Evolutionary conservation across 2,113 vertebrate species (phyloP).

Genomic region (Gambusia holbrooki): DNA sequence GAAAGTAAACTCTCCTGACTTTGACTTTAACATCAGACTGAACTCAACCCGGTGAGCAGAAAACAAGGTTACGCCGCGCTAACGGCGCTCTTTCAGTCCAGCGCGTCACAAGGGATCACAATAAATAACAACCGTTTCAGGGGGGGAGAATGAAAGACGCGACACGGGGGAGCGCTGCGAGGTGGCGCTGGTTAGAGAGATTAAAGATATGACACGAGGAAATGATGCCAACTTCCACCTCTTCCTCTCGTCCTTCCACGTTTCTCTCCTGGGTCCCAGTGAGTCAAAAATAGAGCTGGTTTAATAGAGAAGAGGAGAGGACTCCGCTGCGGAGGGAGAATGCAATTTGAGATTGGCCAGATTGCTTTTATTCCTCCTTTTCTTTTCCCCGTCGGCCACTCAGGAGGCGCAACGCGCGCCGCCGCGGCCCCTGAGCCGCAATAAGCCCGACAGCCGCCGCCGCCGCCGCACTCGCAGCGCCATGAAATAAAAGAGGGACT

Average conservation of each 20-base stretch:
- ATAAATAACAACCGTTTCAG: conserved; percentile 60
- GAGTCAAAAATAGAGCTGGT: conserved; percentile 76
- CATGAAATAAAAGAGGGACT: conserved; percentile 77
- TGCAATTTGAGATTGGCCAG: conserved; percentile 77
- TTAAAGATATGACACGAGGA: conserved; percentile 62
- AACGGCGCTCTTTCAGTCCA: conserved; percentile 45
- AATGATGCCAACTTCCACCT: conserved; percentile 66
- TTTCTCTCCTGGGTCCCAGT: conserved; percentile 46
- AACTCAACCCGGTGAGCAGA: conserved; percentile 36
- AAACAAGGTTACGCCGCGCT: conserved; percentile 48
- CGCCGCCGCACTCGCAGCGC: conserved; percentile 42
- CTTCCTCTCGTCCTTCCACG: conserved; percentile 53
- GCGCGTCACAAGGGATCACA: conserved; percentile 39
- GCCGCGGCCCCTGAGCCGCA: conserved; percentile 66
- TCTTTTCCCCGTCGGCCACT: conserved; percentile 51
- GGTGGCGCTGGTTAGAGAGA: conserved; percentile 32
- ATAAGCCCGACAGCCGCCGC: conserved; percentile 61
- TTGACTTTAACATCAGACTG: conserved; percentile 48
- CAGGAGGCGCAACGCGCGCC: conserved; percentile 69
- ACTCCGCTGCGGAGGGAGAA: conserved; percentile 46
- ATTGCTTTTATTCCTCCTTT: conserved; percentile 69
- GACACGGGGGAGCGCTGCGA: conserved; percentile 39
- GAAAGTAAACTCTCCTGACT: conserved; percentile 37
- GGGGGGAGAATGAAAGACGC: conserved; percentile 56
- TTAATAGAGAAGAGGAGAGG: conserved; percentile 68